Conservation (phyloP, 2,888 invertebrate species). For the Cyaniris semiargus region DNA sequence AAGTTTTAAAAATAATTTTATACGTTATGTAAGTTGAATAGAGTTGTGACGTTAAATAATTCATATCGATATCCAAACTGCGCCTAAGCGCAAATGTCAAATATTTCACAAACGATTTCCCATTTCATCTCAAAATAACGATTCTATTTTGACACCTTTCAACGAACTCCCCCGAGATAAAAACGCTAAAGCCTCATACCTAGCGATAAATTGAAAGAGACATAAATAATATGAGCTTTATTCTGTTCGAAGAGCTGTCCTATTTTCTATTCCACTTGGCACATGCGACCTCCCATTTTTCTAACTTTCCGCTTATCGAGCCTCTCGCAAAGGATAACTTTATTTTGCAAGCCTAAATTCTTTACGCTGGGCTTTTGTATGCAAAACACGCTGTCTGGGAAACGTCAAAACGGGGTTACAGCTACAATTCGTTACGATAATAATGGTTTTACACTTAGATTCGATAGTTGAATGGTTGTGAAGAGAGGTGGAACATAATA, state of each 20-base stretch:
- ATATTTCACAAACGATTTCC: constrained; percentile 10
- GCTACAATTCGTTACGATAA: background rate
- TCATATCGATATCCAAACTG: background rate
- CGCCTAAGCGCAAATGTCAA: background rate
- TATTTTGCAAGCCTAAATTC: constrained; percentile 41
- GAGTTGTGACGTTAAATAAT: background rate
- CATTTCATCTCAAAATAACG: constrained; percentile 13
- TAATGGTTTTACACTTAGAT: background rate
- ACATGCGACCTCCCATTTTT: constrained; percentile 34
- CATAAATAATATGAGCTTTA: constrained; percentile 30
- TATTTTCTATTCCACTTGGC: constrained; percentile 35
- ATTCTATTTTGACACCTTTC: constrained; percentile 28
- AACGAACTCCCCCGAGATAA: constrained; percentile 27
- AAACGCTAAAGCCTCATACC: constrained; percentile 21
- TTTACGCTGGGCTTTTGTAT: constrained; percentile 42
- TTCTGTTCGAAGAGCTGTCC: constrained; percentile 29
- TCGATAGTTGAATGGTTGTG: background rate
- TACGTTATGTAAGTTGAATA: background rate
- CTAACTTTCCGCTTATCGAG: constrained; percentile 33
- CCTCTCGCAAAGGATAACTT: constrained; percentile 41
- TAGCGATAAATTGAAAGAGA: constrained; percentile 30
- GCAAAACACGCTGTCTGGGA: constrained; percentile 40
- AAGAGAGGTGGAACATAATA: no score
- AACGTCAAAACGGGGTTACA: constrained; percentile 37
- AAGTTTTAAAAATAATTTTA: no score